Evolutionary conservation across 1,140 invertebrate species (phyloP), one percentile per base, ranked within the genome.

Genomic region (Habropoda laboriosa): DNA sequence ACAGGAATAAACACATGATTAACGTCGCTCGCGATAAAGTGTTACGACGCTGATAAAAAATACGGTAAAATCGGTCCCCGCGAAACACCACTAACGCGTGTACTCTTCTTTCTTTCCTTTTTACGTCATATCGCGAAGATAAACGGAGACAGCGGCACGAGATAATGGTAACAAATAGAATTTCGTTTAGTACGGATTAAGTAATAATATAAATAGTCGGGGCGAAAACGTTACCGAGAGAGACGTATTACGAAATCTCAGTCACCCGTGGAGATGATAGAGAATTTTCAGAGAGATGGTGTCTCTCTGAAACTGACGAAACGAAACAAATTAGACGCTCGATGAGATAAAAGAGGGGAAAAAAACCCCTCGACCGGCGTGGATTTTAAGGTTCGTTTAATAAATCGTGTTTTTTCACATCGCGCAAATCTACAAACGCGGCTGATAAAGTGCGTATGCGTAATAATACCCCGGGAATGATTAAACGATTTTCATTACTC

Each of bases 371-470:
- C 0, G 6, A 21, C 0, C 3, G 2, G 13, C 0, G 13, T 4
- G 8, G 2, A 4, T 60, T n/a, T 35, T n/a, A 3, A n/a, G 8
- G 4, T 35, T 60, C 21, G 8, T 35, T 38, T 35, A 12, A 12
- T 5, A 12, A 21, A 32, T 12, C 7, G 27, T 35, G n/a, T 30
- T 38, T 38, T n/a, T 10, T n/a, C 4, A 0, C 13, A 12, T 38
- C 12, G n/a, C n/a, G n/a, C 3, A 1, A 13, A 0, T 2, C 2
- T 21, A 8, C 0, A 27, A 1, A 8, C n/a, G n/a, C n/a, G n/a
- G n/a, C n/a, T n/a, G n/a, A n/a, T n/a, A n/a, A n/a, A n/a, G n/a
- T n/a, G 4, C 16, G 5, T 47, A 24, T 3, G 24, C 49, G 8
- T 0, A 3, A 5, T 8, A 3, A 27, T 12, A 21, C 2, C n/a